A percentile compares a stretch with the other conserved stretches of the same genome.
Evolutionary conservation across 2,888 invertebrate genomes (phyloP).

Genomic region (Synanthedon andrenaeformis): DNA sequence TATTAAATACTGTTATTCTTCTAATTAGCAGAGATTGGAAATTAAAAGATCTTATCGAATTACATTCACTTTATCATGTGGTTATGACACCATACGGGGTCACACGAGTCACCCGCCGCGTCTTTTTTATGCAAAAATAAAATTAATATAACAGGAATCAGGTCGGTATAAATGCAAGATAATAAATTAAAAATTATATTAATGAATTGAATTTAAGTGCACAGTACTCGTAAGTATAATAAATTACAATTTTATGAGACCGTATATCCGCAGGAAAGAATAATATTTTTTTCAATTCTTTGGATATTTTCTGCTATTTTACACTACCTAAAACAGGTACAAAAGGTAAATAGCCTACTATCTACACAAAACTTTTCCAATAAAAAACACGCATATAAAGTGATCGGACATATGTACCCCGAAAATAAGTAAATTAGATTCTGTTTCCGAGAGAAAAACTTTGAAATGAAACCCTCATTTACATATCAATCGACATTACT

Average conservation of each 20-base stretch:
- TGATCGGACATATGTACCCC: background rate
- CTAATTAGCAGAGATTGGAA: too few relatives aligned
- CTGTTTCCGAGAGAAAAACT: conserved; percentile 26
- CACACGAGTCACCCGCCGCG: too few relatives aligned
- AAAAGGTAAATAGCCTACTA: background rate
- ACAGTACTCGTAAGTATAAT: conserved; percentile 2
- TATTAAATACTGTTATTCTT: too few relatives aligned
- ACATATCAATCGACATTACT: conserved; percentile 61
- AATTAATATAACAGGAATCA: background rate
- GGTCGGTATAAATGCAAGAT: conserved; percentile 1
- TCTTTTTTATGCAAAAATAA: too few relatives aligned
- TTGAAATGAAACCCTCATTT: conserved; percentile 53
- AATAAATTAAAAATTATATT: conserved; percentile 4
- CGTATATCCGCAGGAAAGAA: background rate
- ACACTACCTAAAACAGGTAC: background rate
- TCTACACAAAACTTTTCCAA: background rate
- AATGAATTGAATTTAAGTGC: background rate
- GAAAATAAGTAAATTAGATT: conserved; percentile 27
- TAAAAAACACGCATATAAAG: background rate
- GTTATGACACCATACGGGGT: too few relatives aligned
- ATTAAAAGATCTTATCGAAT: too few relatives aligned
- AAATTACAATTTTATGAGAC: background rate
- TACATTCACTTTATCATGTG: too few relatives aligned
- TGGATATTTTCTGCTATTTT: background rate
- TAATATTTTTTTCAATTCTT: too few relatives aligned